Evolutionary conservation across 2,113 vertebrate species (phyloP), one percentile per base, ranked within the genome.

Genomic region (Periophthalmodon schlosseri): DNA sequence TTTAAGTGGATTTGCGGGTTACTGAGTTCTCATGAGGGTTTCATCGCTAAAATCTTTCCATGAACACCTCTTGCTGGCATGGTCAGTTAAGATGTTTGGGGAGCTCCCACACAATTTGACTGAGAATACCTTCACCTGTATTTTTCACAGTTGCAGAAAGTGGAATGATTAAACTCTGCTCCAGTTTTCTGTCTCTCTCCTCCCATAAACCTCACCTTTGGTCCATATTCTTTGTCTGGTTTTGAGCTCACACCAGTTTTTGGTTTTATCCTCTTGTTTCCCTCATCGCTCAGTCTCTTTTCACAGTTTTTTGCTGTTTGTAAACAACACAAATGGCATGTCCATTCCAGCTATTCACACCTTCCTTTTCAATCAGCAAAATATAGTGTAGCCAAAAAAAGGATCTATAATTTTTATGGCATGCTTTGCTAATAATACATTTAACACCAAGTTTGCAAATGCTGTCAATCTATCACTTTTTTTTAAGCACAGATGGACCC

Each of bases 1-100:
- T 70, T 72, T 74, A 63, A 70, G 83, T 57, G 36, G 16, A 10
- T 73, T 82, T 78, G 39, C 80, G 68, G 49, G 74, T 81, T 70
- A 60, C 11, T 21, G 61, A 44, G 60, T 70, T 49, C 18, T 63
- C 61, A 47, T 70, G 34, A 50, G 39, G 64, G 64, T 82, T 79
- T 64, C 15, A 13, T 54, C 2, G 5, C 61, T 61, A 70, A 70
- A 74, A 61, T 39, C 63, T 61, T 9, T 77, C 34, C 33, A 68
- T 64, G 60, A 61, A 23, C 72, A 21, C 44, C 49, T 12, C 64
- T 23, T 74, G 72, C 14, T 4, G 14, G 21, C 13, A 33, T 88
- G 80, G 70, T 66, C 65, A 49, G 63, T 6, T 49, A 44, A 61
- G 69, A 67, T 82, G 49, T 77, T 75, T 73, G 67, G 54, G 14